Percentiles rank a stretch among this genome's conserved stretches.
Evolutionary conservation across 2,113 vertebrate species (phyloP).

Genomic region (Pandion haliaetus): DNA sequence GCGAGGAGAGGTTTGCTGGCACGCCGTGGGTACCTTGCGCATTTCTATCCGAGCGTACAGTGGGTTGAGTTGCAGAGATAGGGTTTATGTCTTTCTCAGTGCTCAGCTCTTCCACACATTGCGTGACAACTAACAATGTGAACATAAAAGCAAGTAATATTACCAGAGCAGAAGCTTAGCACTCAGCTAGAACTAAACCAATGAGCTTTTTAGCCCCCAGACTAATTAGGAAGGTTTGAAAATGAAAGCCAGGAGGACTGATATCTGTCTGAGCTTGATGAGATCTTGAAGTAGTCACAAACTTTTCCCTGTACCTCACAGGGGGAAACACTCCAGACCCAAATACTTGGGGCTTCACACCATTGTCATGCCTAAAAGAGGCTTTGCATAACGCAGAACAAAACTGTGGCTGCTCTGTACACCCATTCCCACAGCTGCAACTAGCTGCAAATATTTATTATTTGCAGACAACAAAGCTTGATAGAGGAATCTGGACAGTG

Average conservation of each 20-base stretch:
- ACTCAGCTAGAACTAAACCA: not conserved
- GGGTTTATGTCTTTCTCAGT: not conserved
- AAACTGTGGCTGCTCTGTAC: not conserved
- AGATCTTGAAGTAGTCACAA: not conserved
- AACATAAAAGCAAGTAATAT: not conserved
- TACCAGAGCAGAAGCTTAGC: not conserved
- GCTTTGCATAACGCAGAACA: not conserved
- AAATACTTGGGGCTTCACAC: not conserved
- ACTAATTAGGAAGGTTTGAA: not conserved
- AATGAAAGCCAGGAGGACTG: not conserved
- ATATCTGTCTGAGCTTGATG: not conserved
- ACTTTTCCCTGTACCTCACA: not conserved
- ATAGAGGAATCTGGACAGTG: not conserved
- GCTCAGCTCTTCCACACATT: not conserved
- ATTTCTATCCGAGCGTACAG: not conserved
- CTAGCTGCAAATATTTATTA: not conserved
- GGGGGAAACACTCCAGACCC: not conserved
- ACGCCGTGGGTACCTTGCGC: not conserved
- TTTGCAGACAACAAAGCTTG: not conserved
- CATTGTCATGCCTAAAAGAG: not conserved
- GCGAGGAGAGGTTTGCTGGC: not conserved
- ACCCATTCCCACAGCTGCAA: not conserved
- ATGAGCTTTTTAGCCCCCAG: not conserved
- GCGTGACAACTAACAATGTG: not conserved
- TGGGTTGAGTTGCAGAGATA: not conserved